A percentile compares a stretch with the other conserved stretches of the same genome.
These are phyloP conservation scores for Steinernema scapterisci DNA, from an alignment of 2,888 invertebrate genomes.

Conservation along the genomic window DNA sequence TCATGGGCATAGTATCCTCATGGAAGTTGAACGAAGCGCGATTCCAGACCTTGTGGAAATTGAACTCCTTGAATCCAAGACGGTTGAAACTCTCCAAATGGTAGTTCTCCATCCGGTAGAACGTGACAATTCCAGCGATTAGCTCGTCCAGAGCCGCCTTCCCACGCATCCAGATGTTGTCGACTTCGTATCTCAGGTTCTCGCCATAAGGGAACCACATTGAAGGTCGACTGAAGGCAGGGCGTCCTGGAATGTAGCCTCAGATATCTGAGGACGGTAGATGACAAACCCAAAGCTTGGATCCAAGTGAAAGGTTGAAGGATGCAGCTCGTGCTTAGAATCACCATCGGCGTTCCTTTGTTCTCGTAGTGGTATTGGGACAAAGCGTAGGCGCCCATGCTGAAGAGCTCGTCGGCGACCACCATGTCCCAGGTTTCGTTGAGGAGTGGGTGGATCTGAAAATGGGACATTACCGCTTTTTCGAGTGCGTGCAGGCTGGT, in stretches of 20 bases:
- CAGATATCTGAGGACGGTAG: neutral
- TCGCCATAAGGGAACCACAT: constrained; percentile 22
- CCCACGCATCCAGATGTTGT: neutral
- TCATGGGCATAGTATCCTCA: constrained; percentile 17
- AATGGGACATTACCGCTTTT: neutral
- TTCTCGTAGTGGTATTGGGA: constrained; percentile 1
- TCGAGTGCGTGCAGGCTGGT: too few relatives aligned
- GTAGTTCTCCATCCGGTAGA: constrained; percentile 7
- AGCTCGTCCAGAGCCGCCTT: neutral
- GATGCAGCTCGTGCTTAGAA: neutral
- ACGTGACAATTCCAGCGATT: neutral
- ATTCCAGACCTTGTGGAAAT: constrained; percentile 11
- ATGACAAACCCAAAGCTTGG: neutral
- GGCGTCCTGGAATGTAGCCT: neutral
- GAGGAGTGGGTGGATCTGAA: neutral
- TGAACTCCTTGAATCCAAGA: neutral
- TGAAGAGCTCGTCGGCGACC: constrained; percentile 19
- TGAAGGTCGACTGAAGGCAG: constrained; percentile 5
- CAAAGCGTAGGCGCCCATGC: constrained; percentile 18
- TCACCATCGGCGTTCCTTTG: neutral
- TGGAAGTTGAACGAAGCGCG: constrained; percentile 19
- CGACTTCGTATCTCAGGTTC: neutral
- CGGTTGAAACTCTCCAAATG: constrained; percentile 11
- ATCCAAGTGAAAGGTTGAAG: constrained; percentile 24
- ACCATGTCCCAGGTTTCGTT: constrained; percentile 23